Percentiles rank a stretch among this genome's conserved stretches.
Conservation (phyloP, 2,113 vertebrate genomes). For the Ptilonorhynchus violaceus region DNA sequence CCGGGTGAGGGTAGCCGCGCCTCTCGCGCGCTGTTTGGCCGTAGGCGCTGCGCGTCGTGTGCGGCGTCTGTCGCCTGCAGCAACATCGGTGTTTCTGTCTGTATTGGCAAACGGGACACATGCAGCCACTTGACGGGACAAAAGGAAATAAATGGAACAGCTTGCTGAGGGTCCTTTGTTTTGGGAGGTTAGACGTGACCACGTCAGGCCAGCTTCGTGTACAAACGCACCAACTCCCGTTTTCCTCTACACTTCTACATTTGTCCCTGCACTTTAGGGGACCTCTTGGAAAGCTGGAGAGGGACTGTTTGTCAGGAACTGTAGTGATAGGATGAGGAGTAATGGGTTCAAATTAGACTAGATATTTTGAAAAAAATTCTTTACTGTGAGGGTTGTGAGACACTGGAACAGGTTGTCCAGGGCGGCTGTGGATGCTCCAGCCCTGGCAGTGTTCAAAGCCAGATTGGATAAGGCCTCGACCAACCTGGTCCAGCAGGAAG, state of each 20-base stretch:
- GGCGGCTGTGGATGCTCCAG: not conserved
- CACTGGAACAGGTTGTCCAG: no score
- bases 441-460: not conserved
- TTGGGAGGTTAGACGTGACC: rapidly evolving
- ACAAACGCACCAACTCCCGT: not conserved
- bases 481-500: not conserved
- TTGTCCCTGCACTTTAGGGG: no score
- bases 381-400: not conserved
- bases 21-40: rapidly evolving
- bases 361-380: not conserved
- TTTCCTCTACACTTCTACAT: not conserved
- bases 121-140: not conserved
- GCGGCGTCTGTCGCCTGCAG: rapidly evolving
- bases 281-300: not conserved
- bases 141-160: not conserved
- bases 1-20: not conserved
- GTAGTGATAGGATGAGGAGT: not conserved
- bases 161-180: not conserved
- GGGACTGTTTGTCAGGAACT: not conserved
- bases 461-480: not conserved
- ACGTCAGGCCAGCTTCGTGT: rapidly evolving
- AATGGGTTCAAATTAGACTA: not conserved
- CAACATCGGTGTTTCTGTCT: rapidly evolving
- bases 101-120: rapidly evolving
- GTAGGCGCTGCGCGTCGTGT: rapidly evolving